phyloP scores from a whole-genome alignment of 2,113 vertebrate genomes.

The Hoplias malabaricus region DNA sequence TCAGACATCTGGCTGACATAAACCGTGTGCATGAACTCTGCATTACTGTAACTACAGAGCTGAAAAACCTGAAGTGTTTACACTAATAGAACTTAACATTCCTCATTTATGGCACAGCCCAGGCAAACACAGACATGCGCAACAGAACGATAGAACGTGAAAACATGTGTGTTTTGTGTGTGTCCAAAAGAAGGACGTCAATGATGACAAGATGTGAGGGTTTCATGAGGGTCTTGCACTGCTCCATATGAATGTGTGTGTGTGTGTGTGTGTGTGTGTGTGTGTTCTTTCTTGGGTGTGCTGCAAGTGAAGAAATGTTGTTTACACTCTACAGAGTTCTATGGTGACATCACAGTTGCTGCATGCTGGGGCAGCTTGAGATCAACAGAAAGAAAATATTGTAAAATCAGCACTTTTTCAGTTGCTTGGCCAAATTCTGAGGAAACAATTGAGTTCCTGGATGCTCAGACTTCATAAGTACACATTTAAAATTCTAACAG shows the following conservation, averaged over 20 bases:
- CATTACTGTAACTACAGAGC: slow-evolving; percentile 30
- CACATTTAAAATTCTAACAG: not conserved
- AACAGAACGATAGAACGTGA: slow-evolving; percentile 17
- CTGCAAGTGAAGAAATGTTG: slow-evolving; percentile 8
- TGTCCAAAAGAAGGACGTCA: slow-evolving; percentile 14
- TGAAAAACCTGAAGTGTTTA: slow-evolving; percentile 36
- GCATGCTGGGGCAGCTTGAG: slow-evolving; percentile 3
- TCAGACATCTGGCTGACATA: slow-evolving; percentile 33
- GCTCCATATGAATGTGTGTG: slow-evolving; percentile 20
- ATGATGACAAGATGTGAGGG: slow-evolving; percentile 14
- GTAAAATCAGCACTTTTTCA: slow-evolving; percentile 15
- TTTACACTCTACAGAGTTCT: slow-evolving; percentile 26
- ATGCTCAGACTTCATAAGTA: not conserved
- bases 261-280: slow-evolving; percentile 26
- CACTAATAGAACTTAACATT: slow-evolving; percentile 57
- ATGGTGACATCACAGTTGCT: slow-evolving; percentile 22
- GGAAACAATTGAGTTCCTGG: not conserved
- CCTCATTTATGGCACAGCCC: slow-evolving; percentile 52
- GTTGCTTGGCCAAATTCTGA: not conserved
- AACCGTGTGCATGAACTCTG: slow-evolving; percentile 5
- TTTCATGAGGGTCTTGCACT: slow-evolving; percentile 11
- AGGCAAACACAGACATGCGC: slow-evolving; percentile 45
- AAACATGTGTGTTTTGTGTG: slow-evolving; percentile 26
- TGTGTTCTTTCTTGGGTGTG: slow-evolving; percentile 4
- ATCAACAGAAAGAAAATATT: slow-evolving; percentile 35